These are phyloP conservation scores for Luidia sarsii DNA, from an alignment of 53 echinoderm and acorn worm species.

Conservation along the genomic window DNA sequence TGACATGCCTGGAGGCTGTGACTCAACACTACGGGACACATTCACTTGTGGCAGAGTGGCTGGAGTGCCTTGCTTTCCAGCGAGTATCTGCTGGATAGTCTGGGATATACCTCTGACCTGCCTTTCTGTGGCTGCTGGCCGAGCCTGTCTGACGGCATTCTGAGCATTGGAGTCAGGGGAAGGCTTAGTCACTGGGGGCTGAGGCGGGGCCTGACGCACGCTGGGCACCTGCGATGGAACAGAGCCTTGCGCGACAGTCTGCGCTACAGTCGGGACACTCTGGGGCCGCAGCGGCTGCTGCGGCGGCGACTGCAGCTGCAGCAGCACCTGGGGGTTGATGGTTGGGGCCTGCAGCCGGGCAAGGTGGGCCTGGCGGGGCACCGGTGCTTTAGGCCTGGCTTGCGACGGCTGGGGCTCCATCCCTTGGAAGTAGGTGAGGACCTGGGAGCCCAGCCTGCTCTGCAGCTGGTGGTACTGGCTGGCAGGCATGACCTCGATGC, in stretches of 20 bases:
- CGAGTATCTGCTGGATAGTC: neutral
- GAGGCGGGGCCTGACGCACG: neutral
- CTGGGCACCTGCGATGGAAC: neutral
- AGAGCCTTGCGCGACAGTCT: neutral
- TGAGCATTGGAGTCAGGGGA: neutral
- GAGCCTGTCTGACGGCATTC: neutral
- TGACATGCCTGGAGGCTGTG: neutral
- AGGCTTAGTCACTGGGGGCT: neutral
- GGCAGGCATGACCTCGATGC: constrained; percentile 18
- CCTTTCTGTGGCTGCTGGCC: neutral
- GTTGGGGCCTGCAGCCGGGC: constrained; percentile 1
- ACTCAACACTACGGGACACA: too few relatives aligned
- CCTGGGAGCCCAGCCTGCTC: constrained; percentile 5
- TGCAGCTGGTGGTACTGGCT: neutral
- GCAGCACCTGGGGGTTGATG: constrained; percentile 6
- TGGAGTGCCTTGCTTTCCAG: neutral
- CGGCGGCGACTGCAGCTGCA: constrained; percentile 9
- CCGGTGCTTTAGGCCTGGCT: constrained; percentile 8
- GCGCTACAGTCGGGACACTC: constrained; percentile 16
- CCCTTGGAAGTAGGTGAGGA: neutral
- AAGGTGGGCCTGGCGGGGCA: constrained; percentile 15
- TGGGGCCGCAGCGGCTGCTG: constrained; percentile 13
- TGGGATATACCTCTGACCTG: neutral
- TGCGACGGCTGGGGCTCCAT: neutral
- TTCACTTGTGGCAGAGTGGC: neutral